Percentiles rank a stretch among this genome's conserved stretches.
phyloP scores from a whole-genome alignment of 2,113 vertebrate genomes.

The Boleophthalmus pectinirostris region DNA sequence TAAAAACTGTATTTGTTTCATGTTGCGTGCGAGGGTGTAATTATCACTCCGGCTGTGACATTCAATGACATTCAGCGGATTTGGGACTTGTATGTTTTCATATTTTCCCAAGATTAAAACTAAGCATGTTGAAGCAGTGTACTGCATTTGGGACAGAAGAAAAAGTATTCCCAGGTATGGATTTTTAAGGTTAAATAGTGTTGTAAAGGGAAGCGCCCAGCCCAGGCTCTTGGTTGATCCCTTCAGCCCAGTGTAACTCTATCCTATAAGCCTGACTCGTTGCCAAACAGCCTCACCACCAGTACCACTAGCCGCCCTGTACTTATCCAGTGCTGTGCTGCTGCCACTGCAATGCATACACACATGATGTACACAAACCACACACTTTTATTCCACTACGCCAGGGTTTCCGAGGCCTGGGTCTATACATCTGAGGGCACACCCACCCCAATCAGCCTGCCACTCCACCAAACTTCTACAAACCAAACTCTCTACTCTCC shows the following conservation, averaged over 20 bases:
- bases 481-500: slow-evolving; percentile 21
- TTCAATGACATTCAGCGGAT: slow-evolving; percentile 69
- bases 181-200: slow-evolving; percentile 24
- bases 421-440: slow-evolving; percentile 51
- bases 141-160: slow-evolving; percentile 59
- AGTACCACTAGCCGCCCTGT: slow-evolving; percentile 72
- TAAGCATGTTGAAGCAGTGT: slow-evolving; percentile 46
- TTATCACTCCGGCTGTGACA: slow-evolving; percentile 67
- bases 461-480: slow-evolving; percentile 33
- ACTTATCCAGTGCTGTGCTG: slow-evolving; percentile 68
- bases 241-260: slow-evolving; percentile 59
- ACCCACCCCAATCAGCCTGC: slow-evolving; percentile 39
- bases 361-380: slow-evolving; percentile 55
- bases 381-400: slow-evolving; percentile 74
- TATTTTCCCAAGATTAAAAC: slow-evolving; percentile 42
- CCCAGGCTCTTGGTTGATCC: slow-evolving; percentile 60
- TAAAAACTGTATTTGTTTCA: slow-evolving; percentile 50
- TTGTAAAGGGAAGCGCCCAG: slow-evolving; percentile 57
- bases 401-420: slow-evolving; percentile 69
- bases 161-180: slow-evolving; percentile 55
- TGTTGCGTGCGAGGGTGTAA: slow-evolving; percentile 61
- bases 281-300: slow-evolving; percentile 75
- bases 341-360: slow-evolving; percentile 62
- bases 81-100: slow-evolving; percentile 31
- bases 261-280: slow-evolving; percentile 59